Conservation (phyloP, 2,888 invertebrate genomes). For the Dioctria linearis region DNA sequence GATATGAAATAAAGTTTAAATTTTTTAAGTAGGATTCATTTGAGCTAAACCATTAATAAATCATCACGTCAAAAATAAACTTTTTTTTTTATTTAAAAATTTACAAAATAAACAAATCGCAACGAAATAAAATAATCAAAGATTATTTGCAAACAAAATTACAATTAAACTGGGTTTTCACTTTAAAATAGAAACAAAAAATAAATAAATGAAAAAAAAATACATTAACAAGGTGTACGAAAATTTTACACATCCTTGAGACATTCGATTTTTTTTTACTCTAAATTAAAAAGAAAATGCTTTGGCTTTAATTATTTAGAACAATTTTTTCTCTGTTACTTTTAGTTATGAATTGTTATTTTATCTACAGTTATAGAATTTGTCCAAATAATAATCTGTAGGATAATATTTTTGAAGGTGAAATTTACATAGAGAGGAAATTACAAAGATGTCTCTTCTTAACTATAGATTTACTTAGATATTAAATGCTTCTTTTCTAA, state of each 20-base stretch:
- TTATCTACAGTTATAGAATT: no score
- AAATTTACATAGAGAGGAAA: not conserved
- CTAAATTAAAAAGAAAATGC: no score
- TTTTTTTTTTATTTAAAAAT: conserved; percentile 33
- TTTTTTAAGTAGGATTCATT: no score
- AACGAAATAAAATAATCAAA: no score
- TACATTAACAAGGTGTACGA: not conserved
- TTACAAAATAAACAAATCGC: conserved; percentile 14
- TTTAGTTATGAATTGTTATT: no score
- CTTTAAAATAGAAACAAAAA: not conserved
- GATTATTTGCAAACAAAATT: not conserved
- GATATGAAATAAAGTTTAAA: no score
- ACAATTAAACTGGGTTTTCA: not conserved
- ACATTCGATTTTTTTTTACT: no score
- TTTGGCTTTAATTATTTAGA: no score
- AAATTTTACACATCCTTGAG: no score
- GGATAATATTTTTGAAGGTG: no score
- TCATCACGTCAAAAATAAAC: conserved; percentile 14
- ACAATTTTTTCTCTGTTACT: no score
- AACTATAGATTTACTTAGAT: conserved; percentile 9
- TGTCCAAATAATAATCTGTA: no score
- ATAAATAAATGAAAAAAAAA: not conserved
- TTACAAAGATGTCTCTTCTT: not conserved
- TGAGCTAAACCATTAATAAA: not conserved
- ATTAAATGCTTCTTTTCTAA: conserved; percentile 25